Base-by-base conservation (phyloP, 2,113 vertebrate genomes). In the Sinocyclocheilus anophthalmus region DNA sequence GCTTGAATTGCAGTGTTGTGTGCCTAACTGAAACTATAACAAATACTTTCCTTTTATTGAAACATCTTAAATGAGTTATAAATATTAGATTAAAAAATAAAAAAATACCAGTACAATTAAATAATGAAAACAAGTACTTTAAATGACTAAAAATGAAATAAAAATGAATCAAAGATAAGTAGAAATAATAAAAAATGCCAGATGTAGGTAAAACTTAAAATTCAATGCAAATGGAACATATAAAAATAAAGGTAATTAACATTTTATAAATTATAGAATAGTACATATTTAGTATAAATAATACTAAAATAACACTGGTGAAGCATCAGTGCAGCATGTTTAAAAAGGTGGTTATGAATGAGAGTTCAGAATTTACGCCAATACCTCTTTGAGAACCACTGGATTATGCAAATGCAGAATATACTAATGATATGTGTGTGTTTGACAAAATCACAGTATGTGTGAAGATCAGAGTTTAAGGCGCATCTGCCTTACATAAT, bases 381-480 rank as follows among this genome's bases (percentile, higher is more conserved):
- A 63, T 39, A 39, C 18, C 33, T 3, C 10, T 57, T 69, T 82
- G 80, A 82, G 80, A 82, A 82, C 42, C 80, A 67, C 81, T 55
- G 26, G 26, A 72, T 72, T 37, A 55, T 67, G 63, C 61, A 50
- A 22, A 67, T 67, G 80, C 18, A 13, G 26, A 55, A 70, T 50
- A 72, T n/a, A 67, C 39, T 81, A 67, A 67, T 67, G 45, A 48
- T 30, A 22, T 22, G n/a, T 16, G n/a, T 16, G 12, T 85, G n/a
- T 50, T 65, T 80, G 22, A 30, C 24, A 6, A 50, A 33, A 3
- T 81, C 22, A 67, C 12, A 16, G 33, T 18, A 12, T 81, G 16
- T 16, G 18, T 65, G 5, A 13, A 63, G 53, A 18, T 26, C 22
- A 55, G 12, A 57, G 12, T 73, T 57, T 18, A 63, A 20, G 20